These are phyloP conservation scores for Drosophila macrospina DNA, from an alignment of 2,888 invertebrate genomes.

Conservation along the genomic window DNA sequence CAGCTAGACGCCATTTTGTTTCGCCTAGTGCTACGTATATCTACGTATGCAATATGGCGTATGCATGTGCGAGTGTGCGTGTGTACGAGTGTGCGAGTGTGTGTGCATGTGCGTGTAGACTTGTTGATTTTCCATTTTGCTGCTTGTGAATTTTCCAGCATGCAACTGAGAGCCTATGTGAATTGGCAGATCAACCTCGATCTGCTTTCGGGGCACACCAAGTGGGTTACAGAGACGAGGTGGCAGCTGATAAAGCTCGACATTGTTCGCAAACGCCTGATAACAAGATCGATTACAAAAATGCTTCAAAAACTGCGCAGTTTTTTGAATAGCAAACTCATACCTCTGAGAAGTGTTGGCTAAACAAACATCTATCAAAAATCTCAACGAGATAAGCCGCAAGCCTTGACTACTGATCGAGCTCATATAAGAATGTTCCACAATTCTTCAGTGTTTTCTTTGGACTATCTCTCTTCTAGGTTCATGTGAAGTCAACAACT, in stretches of 20 bases:
- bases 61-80: too few relatives aligned
- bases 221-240: background rate
- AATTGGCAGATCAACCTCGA: slow-evolving; percentile 19
- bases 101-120: slow-evolving; percentile 3
- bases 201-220: slow-evolving; percentile 2
- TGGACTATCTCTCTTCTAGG: slow-evolving; percentile 28
- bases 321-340: slow-evolving; percentile 5
- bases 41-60: slow-evolving; percentile 1
- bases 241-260: slow-evolving; percentile 27
- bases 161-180: slow-evolving; percentile 17
- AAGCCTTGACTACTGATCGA: background rate
- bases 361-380: slow-evolving; percentile 31
- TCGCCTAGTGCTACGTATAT: slow-evolving; percentile 10
- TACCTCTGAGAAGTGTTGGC: slow-evolving; percentile 13
- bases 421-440: background rate
- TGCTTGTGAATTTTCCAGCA: slow-evolving; percentile 22
- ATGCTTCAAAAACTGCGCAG: slow-evolving; percentile 44
- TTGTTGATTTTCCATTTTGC: slow-evolving; percentile 33
- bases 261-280: slow-evolving; percentile 33
- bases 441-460: slow-evolving; percentile 1
- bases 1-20: slow-evolving; percentile 62
- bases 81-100: too few relatives aligned
- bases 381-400: background rate
- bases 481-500: slow-evolving; percentile 42
- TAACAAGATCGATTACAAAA: slow-evolving; percentile 38